Base-by-base conservation (phyloP, 2,797 vertebrate genomes). In the Protosalanx chinensis region DNA sequence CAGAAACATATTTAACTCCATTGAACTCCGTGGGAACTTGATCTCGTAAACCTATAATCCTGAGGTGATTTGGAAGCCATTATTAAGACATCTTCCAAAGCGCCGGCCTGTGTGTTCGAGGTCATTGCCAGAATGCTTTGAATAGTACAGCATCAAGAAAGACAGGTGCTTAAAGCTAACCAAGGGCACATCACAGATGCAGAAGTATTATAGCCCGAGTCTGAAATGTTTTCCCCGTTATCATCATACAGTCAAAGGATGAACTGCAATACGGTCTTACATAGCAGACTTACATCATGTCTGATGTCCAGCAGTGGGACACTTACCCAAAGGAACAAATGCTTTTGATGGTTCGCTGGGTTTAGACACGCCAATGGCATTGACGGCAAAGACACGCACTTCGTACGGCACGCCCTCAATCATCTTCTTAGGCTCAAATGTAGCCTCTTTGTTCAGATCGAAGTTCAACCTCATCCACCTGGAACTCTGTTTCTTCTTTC, bases 381-480 rank as follows among this genome's bases (percentile, higher is more conserved):
- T 99, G 67, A 99, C 95, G 0, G 98, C 98, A 87, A 98, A 98
- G 81, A 99, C 91, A 2, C 97, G 94, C 60, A 97, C 96, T 86
- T 99, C 98, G 0, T 99, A 99, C 2, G 97, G 96, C 75, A 99
- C 96, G 1, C 98, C 98, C 88, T 99, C 98, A 86, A 99, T 99
- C 98, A 99, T 99, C 90, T 98, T 99, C 91, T 98, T 99, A 72
- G 96, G 96, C 78, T 99, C 96, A 77, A 98, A 99, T 30, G 85
- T 89, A 51, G 93, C 95, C 89, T 99, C 98, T 88, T 99, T 99
- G 82, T 93, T 95, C 75, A 98, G 91, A 84, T 99, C 97, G 85
- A 99, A 99, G 88, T 99, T 99, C 78, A 99, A 71, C 72, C 97
- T 94, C 97, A 99, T 99, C 98, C 98, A 99, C 46, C 98, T 94